Evolutionary conservation across 2,113 vertebrate genomes (phyloP).

Genomic region (Eretmochelys imbricata): DNA sequence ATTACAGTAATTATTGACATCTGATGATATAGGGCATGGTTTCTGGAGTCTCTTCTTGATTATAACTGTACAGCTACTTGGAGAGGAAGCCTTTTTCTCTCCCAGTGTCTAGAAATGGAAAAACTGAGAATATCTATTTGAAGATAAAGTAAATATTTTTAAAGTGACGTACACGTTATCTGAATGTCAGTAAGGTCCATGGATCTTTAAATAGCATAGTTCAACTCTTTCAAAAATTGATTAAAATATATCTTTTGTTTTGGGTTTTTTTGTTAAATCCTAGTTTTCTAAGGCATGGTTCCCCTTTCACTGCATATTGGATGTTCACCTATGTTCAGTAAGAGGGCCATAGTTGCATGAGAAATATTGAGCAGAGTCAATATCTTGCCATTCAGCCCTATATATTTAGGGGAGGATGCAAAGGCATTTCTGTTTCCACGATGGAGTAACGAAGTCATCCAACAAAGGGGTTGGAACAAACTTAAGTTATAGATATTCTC

Average conservation of each 20-base stretch:
- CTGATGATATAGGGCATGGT: background rate
- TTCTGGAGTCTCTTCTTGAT: background rate
- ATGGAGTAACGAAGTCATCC: slow-evolving; percentile 28
- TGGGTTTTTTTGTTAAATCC: background rate
- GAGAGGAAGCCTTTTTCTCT: background rate
- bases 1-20: slow-evolving; percentile 1
- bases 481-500: background rate
- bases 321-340: background rate
- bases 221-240: background rate
- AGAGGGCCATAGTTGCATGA: background rate
- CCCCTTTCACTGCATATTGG: background rate
- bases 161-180: background rate
- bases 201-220: background rate
- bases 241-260: background rate
- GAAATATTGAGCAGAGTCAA: slow-evolving; percentile 16
- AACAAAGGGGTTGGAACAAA: background rate
- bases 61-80: background rate
- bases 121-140: background rate
- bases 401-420: background rate
- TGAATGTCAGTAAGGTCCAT: background rate
- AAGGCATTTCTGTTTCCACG: slow-evolving; percentile 6
- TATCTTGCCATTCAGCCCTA: background rate
- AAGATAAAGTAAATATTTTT: slow-evolving; percentile 8
- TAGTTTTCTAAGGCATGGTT: background rate
- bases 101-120: background rate